Base-by-base conservation (phyloP, 1,140 invertebrate species). In the Eueides isabella region DNA sequence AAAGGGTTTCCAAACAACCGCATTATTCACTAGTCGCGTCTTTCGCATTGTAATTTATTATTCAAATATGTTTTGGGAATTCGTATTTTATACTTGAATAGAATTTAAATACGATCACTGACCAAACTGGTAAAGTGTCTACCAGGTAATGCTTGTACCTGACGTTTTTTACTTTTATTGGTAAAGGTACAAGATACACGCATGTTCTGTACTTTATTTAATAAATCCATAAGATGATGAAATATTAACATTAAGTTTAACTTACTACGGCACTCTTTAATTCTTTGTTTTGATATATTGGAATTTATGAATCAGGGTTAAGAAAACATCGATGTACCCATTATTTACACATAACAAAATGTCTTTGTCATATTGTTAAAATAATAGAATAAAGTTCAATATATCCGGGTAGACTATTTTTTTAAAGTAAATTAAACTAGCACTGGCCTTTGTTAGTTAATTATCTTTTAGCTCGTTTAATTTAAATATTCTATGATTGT, bases 61-160 rank as follows among this genome's bases (percentile, higher is more conserved):
- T 84, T 85, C 72, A 81, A 86, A 84, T 85, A 76, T 16, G 77
- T 62, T 75, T 76, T 75, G 74, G 67, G 78, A 78, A 80, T 80
- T 76, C 71, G 64, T 80, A 38, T 72, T 73, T 81, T 75, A 71
- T 72, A 79, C 72, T 65, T 44, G 65, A 14, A 69, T 26, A 11
- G 71, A 74, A 78, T 74, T 72, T 72, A 65, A 72, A 75, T 67
- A 71, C 55, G 61, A n/a, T 62, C 19, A 30, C 61, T 30, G 14
- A 62, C 44, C 19, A 19, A 3, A 7, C 41, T 19, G n/a, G 44
- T 55, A 14, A 14, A n/a, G 41, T 55, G 44, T 23, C n/a, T 11
- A n/a, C n/a, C n/a, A n/a, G n/a, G n/a, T n/a, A n/a, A n/a, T n/a
- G n/a, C n/a, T n/a, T n/a, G n/a, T n/a, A n/a, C n/a, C n/a, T n/a